Conservation (phyloP, 2,113 vertebrate genomes). For the Hassar affinis region DNA sequence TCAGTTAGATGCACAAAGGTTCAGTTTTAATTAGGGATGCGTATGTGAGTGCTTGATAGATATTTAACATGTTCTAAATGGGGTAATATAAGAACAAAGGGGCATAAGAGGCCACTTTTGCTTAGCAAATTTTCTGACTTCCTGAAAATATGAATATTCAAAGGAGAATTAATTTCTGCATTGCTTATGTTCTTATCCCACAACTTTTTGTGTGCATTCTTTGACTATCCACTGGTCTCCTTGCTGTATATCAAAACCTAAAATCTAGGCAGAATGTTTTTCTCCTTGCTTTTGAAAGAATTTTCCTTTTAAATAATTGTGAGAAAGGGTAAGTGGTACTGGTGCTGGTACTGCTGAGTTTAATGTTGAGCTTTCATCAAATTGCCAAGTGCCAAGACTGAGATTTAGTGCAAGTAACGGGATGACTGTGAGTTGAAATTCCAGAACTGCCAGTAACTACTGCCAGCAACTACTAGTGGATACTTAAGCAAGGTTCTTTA, state of each 20-base stretch:
- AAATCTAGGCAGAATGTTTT: not conserved
- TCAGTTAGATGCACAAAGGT: slow-evolving; percentile 7
- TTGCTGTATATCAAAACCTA: not conserved
- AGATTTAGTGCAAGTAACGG: slow-evolving; percentile 7
- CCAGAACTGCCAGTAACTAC: slow-evolving; percentile 3
- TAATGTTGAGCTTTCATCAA: not conserved
- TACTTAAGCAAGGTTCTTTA: not conserved
- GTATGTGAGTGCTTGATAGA: not conserved
- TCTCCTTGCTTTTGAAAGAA: not conserved
- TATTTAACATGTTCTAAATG: not conserved
- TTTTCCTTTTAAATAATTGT: not conserved
- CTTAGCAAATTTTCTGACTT: not conserved
- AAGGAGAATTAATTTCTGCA: not conserved
- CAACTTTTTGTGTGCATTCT: not conserved
- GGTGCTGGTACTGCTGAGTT: not conserved
- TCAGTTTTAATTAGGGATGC: not conserved
- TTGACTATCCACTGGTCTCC: not conserved
- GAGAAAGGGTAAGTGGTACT: not conserved
- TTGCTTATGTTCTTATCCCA: not conserved
- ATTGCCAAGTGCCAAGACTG: not conserved
- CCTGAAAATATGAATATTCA: not conserved
- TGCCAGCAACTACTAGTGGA: not conserved
- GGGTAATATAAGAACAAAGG: not conserved
- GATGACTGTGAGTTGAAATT: slow-evolving; percentile 9
- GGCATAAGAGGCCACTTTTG: not conserved